Evolutionary conservation across 2,797 vertebrate genomes (phyloP), one percentile per base, ranked within the genome.

Genomic region (Sebastes ruberrimus): DNA sequence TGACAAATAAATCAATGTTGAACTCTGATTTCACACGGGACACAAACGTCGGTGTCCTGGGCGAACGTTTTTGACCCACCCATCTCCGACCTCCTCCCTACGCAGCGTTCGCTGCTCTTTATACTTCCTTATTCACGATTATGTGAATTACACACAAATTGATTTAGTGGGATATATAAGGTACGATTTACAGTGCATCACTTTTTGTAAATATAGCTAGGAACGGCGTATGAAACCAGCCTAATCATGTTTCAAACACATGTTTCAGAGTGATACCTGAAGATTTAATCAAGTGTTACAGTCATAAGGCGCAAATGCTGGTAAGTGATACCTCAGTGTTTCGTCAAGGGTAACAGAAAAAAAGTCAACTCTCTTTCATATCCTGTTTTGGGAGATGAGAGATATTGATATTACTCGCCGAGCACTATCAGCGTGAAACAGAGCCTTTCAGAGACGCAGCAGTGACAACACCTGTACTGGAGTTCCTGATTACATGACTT

Each of bases 311-410:
- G 32, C 80, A 71, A 62, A 75, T 67, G 56, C 74, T 76, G 3
- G 55, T 70, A 70, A 89, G 75, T 73, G 79, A 57, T 62, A 74
- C 78, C 65, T 84, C 56, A 2, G 71, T 63, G 82, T 84, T 87
- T 90, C 77, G 73, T 81, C 68, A 60, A 69, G 81, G 71, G 74
- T 71, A 72, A 75, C 82, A 85, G 74, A 84, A 84, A 85, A 85
- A 83, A 71, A 90, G 70, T 25, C 76, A 78, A 75, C 76, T 78
- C 64, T 89, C 76, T 90, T 93, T 93, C 89, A 93, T 89, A 86
- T 93, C 89, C 92, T 92, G 90, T 92, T 93, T 91, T 81, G 83
- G 66, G 81, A 88, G 92, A 92, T 93, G 80, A 91, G 71, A 87
- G 87, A 88, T 90, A 83, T 88, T 90, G 92, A 93, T 91, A 91